phyloP scores from a whole-genome alignment of 2,113 vertebrate species.

The Theristicus caerulescens region DNA sequence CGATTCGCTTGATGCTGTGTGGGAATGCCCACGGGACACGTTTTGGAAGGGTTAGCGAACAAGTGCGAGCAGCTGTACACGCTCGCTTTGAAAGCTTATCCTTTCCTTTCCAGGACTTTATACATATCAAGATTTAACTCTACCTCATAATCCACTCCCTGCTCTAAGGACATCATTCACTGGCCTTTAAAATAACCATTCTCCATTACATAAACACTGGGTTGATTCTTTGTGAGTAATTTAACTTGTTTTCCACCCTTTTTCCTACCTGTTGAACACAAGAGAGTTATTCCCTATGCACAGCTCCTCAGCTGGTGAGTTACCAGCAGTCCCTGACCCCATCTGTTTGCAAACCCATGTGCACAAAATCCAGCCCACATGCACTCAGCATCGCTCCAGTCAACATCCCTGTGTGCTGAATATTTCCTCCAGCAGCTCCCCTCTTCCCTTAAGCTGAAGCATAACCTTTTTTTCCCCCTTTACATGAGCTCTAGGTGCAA shows the following conservation, averaged over 20 bases:
- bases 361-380: background rate
- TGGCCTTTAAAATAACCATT: background rate
- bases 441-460: background rate
- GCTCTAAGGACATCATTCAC: background rate
- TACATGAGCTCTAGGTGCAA: background rate
- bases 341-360: background rate
- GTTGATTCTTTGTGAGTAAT: background rate
- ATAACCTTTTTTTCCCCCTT: background rate
- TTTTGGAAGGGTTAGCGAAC: slow-evolving; percentile 1
- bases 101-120: background rate
- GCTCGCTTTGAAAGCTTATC: background rate
- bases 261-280: background rate
- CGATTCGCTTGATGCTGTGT: background rate
- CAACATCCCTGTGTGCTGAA: background rate
- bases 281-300: accelerated
- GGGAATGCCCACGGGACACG: background rate
- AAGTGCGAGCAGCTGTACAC: background rate
- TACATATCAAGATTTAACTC: background rate
- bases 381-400: background rate
- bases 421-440: background rate
- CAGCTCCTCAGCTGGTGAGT: background rate
- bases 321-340: background rate
- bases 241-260: background rate
- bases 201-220: accelerated
- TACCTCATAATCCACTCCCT: background rate